Base-by-base conservation (phyloP, 2,888 invertebrate species). In the Ormia ochracea region DNA sequence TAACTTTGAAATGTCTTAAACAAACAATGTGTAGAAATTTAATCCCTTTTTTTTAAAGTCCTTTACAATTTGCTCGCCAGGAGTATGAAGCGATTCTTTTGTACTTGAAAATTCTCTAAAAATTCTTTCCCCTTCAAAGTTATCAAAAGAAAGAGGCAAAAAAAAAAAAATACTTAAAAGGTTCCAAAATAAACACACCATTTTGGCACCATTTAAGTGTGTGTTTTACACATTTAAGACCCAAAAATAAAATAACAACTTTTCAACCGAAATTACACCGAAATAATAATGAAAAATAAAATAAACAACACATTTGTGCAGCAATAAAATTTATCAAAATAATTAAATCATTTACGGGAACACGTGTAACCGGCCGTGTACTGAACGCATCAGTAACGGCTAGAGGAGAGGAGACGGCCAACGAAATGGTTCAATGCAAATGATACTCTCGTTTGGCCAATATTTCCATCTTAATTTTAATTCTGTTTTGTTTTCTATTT, bases 251-350 rank as follows among this genome's bases (percentile, higher is more conserved):
- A 70, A 38, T 65, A 4, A 48, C 14, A 36, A 61, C 26, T 7
- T 56, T 70, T 70, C 23, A 36, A 23, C 31, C 23, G 33, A 66
- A 70, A 61, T 63, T 63, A 58, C 31, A 21, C 6, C 31, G 31
- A 74, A 78, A 74, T 74, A 68, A 61, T 59, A 43, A 52, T 59
- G 48, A 68, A 63, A 61, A 72, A 65, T 52, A 36, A 66, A n/a
- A n/a, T n/a, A n/a, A n/a, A n/a, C n/a, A 50, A 74, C 54, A 59
- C 66, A 75, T 75, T 79, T 75, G 75, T 79, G 75, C 72, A 61
- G 76, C 58, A 76, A 80, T 80, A 80, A 80, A 80, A 80, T 80
- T 80, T 80, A 80, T 80, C 80, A 80, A 72, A 80, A 72, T 80
- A 80, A 80, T 80, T 76, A 80, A 80, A 80, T 80, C 80, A 80